phyloP scores from a whole-genome alignment of 2,113 vertebrate genomes.

The Macheiramphus alcinus region DNA sequence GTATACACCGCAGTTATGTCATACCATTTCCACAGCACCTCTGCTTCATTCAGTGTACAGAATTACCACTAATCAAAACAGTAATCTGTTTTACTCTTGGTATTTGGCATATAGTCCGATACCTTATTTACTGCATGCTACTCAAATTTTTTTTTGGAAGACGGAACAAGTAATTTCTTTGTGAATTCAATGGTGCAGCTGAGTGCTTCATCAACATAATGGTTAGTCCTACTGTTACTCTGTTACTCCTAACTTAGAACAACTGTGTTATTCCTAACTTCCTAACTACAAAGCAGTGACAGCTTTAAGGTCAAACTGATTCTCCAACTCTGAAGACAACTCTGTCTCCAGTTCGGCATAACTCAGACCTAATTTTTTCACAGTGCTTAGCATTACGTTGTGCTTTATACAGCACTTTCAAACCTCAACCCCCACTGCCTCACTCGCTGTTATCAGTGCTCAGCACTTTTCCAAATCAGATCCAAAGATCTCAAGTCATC shows the following conservation, averaged over 20 bases:
- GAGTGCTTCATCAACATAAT: neutral
- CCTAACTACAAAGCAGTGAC: neutral
- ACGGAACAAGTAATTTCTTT: neutral
- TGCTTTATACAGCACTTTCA: conserved; percentile 9
- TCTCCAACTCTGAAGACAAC: neutral
- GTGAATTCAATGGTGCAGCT: neutral
- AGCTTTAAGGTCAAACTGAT: neutral
- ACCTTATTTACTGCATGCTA: neutral
- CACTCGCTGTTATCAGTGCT: neutral
- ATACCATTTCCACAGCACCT: neutral
- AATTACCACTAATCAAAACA: conserved; percentile 2
- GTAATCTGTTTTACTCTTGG: neutral
- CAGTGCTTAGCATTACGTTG: neutral
- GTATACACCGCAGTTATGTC: neutral
- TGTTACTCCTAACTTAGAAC: neutral
- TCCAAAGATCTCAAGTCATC: neutral
- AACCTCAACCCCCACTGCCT: neutral
- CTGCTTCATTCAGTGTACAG: neutral
- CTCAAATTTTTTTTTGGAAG: neutral
- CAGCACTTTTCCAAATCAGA: neutral
- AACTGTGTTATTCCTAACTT: neutral
- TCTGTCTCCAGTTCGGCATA: neutral
- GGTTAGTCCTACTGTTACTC: neutral
- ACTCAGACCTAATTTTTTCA: neutral
- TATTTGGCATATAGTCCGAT: neutral